These are phyloP conservation scores for Cantharis rufa DNA, from an alignment of 2,888 invertebrate genomes.

Conservation along the genomic window DNA sequence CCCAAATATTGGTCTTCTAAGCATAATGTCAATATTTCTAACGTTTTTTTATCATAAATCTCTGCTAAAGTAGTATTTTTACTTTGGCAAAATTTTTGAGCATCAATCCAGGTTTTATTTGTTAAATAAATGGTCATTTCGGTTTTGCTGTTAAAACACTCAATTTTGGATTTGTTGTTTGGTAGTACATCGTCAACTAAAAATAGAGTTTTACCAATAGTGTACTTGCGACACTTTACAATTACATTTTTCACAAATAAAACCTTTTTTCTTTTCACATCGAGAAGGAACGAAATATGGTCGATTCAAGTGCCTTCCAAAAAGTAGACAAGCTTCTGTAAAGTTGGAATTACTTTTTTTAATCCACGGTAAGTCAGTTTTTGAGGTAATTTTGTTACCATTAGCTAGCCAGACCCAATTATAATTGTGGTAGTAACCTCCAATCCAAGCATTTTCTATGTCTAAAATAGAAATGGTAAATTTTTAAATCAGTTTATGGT, in stretches of 20 bases:
- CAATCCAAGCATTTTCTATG: constrained; percentile 7
- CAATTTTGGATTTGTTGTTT: neutral
- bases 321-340: too few species aligned
- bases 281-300: too few species aligned
- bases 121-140: neutral
- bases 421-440: neutral
- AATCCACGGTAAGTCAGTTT: too few species aligned
- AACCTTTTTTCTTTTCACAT: too few species aligned
- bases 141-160: neutral
- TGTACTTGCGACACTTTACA: too few species aligned
- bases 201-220: too few species aligned
- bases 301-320: too few species aligned
- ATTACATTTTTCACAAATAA: too few species aligned
- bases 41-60: neutral
- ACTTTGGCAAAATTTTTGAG: neutral
- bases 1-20: neutral
- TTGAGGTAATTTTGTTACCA: too few species aligned
- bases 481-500: neutral
- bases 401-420: too few species aligned
- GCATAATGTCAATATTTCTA: neutral
- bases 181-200: too few species aligned
- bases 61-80: neutral
- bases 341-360: too few species aligned
- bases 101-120: neutral
- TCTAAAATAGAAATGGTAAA: neutral